Conservation (phyloP, 2,797 vertebrate genomes). For the Delichon dasypus region DNA sequence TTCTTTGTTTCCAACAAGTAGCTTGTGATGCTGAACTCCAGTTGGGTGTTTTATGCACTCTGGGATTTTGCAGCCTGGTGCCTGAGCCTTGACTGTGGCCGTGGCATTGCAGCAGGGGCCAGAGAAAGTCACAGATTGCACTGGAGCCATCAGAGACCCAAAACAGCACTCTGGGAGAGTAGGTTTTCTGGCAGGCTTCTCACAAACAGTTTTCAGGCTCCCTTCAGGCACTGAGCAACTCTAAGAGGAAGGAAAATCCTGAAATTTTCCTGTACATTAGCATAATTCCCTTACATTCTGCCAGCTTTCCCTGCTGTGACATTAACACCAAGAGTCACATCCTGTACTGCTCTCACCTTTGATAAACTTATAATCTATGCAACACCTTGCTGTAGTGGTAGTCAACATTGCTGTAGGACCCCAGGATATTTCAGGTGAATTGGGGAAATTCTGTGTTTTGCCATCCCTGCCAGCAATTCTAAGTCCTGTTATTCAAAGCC, state of each 20-base stretch:
- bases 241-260: neutral
- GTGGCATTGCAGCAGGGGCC: neutral
- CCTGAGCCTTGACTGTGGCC: neutral
- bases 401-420: neutral
- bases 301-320: neutral
- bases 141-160: neutral
- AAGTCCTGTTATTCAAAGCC: neutral
- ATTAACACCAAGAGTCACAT: neutral
- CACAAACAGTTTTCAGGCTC: neutral
- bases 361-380: neutral
- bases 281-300: neutral
- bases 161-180: neutral
- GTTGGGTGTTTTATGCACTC: neutral
- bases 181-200: neutral
- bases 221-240: neutral
- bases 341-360: neutral
- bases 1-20: neutral
- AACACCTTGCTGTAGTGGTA: neutral
- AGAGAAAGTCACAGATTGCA: neutral
- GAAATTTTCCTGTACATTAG: neutral
- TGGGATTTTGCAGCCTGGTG: neutral
- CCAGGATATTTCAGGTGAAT: neutral
- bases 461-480: neutral
- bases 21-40: fast-evolving
- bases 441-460: neutral